phyloP scores from a whole-genome alignment of 2,888 invertebrate genomes.

The Antheraea yamamai region DNA sequence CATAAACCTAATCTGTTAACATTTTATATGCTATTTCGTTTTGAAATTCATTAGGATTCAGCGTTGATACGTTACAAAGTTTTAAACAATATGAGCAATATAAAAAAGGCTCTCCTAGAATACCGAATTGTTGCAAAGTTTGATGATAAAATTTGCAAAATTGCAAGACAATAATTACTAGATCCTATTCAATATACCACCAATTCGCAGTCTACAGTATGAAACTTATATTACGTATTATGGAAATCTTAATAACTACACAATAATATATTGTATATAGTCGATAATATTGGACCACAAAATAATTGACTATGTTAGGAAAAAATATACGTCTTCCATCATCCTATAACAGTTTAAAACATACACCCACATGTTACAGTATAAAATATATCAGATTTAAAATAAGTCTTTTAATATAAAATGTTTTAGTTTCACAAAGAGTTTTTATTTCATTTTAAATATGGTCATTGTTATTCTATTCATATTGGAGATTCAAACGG shows the following conservation, averaged over 20 bases:
- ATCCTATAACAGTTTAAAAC: background rate
- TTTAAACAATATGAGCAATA: background rate
- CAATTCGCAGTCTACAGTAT: constrained; percentile 4
- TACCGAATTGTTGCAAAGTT: background rate
- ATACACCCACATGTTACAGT: background rate
- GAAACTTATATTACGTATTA: background rate
- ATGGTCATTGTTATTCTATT: background rate
- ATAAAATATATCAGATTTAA: background rate
- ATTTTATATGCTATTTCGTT: background rate
- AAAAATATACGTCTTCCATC: background rate
- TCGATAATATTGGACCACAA: background rate
- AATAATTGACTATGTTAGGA: constrained; percentile 2
- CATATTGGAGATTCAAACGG: background rate
- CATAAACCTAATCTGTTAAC: background rate
- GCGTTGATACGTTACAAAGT: background rate
- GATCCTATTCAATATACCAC: background rate
- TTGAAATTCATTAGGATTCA: background rate
- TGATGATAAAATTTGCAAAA: background rate
- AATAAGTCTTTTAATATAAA: background rate
- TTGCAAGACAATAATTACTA: background rate
- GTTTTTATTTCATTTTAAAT: background rate
- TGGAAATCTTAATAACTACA: background rate
- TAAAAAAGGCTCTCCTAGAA: background rate
- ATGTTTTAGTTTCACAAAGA: background rate
- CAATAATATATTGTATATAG: background rate